Evolutionary conservation across 2,888 invertebrate species (phyloP).

Genomic region (Macroteleia sp.): DNA sequence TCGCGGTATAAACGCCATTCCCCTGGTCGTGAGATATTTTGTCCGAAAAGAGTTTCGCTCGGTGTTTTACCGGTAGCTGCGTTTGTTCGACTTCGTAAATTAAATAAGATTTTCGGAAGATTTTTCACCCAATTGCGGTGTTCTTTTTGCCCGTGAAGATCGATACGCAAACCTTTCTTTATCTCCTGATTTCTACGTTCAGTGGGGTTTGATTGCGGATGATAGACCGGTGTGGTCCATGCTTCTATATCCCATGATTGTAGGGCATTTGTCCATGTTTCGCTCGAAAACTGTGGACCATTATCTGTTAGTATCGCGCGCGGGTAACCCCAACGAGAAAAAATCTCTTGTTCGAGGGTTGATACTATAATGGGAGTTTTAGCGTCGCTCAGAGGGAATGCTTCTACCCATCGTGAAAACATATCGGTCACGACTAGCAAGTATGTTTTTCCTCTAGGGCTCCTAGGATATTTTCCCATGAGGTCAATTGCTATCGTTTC

Average conservation of each 20-base stretch:
- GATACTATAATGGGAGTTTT: constrained; percentile 15
- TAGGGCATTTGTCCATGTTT: not conserved
- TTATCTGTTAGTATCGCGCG: constrained; percentile 39
- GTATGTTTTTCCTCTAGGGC: constrained; percentile 25
- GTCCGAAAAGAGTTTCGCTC: not conserved
- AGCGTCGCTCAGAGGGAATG: constrained; percentile 42
- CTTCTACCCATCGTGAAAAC: constrained; percentile 68
- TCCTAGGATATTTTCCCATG: constrained; percentile 62
- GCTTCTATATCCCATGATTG: not conserved
- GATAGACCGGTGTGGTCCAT: constrained; percentile 35
- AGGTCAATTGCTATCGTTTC: constrained; percentile 39
- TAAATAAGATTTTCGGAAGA: not conserved
- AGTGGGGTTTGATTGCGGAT: constrained; percentile 24
- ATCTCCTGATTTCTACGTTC: constrained; percentile 21
- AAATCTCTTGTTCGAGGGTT: constrained; percentile 23
- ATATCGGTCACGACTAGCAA: constrained; percentile 66
- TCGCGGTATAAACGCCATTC: not conserved
- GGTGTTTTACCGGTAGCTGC: constrained; percentile 3
- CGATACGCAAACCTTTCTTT: constrained; percentile 20
- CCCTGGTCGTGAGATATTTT: not conserved
- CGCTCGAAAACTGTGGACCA: constrained; percentile 40
- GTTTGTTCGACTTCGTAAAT: not conserved
- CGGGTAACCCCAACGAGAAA: constrained; percentile 25
- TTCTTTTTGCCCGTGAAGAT: not conserved
- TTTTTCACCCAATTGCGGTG: not conserved